These are phyloP conservation scores for Dicrostonyx torquatus DNA, from an alignment of 2,797 vertebrate species.

Conservation along the genomic window DNA sequence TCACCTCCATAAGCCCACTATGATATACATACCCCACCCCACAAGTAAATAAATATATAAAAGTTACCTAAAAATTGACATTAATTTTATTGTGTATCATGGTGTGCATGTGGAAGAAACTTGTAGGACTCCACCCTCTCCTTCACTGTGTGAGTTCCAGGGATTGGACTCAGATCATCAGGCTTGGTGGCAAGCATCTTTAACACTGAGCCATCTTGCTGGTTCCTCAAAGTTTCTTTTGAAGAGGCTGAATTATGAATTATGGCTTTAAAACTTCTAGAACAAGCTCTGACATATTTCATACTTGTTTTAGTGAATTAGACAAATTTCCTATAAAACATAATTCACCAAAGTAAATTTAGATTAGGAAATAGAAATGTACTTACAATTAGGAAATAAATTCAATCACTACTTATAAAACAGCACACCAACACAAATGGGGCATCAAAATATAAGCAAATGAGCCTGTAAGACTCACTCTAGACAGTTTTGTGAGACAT, in stretches of 20 bases:
- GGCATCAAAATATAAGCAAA: constrained; percentile 28
- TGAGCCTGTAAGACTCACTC: neutral
- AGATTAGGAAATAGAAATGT: neutral
- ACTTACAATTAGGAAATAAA: neutral
- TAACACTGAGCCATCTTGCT: neutral
- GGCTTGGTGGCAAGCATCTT: neutral
- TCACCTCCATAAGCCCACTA: neutral
- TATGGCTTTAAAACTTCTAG: neutral
- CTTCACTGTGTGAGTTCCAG: neutral
- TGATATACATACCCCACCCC: neutral
- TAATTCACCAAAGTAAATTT: neutral
- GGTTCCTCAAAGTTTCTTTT: too few relatives aligned
- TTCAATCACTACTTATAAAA: constrained; percentile 2
- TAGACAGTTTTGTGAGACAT: neutral
- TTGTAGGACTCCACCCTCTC: neutral
- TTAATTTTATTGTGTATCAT: too few relatives aligned
- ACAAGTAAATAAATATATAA: neutral
- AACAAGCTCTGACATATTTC: neutral
- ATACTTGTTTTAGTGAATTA: neutral
- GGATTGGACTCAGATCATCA: neutral
- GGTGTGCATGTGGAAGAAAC: neutral
- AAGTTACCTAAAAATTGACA: neutral
- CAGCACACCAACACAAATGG: neutral
- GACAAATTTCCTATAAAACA: constrained; percentile 19
- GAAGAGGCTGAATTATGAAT: neutral